Evolutionary conservation across 2,797 vertebrate species (phyloP).

Genomic region (Malurus leucopterus): DNA sequence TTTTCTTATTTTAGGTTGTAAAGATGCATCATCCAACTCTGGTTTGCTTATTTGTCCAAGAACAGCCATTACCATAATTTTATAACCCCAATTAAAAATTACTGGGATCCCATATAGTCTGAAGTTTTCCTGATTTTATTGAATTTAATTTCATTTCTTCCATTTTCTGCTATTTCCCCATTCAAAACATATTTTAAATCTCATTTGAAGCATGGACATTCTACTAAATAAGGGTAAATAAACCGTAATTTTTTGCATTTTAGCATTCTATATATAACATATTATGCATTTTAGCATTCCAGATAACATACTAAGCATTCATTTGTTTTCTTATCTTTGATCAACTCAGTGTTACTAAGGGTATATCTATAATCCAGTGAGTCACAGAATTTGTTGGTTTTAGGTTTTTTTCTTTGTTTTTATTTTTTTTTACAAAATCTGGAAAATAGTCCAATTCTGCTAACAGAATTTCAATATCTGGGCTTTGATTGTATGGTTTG

Average conservation of each 20-base stretch:
- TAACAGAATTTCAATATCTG: not conserved
- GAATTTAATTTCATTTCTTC: not conserved
- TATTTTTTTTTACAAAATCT: not conserved
- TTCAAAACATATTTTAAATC: not conserved
- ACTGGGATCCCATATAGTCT: not conserved
- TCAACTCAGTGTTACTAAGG: not conserved
- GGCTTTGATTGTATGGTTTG: not conserved
- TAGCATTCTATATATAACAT: not conserved
- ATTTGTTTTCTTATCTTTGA: not conserved
- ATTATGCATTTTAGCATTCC: not conserved
- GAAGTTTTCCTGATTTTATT: not conserved
- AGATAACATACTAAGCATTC: not conserved
- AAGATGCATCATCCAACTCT: not conserved
- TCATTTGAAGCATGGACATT: not conserved
- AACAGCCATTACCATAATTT: not conserved
- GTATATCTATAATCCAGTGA: not conserved
- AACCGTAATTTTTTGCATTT: not conserved
- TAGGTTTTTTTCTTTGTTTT: no score
- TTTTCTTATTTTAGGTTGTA: not conserved
- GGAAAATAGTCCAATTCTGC: not conserved
- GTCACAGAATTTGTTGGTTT: not conserved
- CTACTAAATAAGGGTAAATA: not conserved
- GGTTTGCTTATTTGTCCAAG: not conserved
- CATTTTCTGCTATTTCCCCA: not conserved
- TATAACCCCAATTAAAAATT: not conserved